Evolutionary conservation across 2,888 invertebrate genomes (phyloP), one percentile per base, ranked within the genome.

Genomic region (Drosophila barbarae): DNA sequence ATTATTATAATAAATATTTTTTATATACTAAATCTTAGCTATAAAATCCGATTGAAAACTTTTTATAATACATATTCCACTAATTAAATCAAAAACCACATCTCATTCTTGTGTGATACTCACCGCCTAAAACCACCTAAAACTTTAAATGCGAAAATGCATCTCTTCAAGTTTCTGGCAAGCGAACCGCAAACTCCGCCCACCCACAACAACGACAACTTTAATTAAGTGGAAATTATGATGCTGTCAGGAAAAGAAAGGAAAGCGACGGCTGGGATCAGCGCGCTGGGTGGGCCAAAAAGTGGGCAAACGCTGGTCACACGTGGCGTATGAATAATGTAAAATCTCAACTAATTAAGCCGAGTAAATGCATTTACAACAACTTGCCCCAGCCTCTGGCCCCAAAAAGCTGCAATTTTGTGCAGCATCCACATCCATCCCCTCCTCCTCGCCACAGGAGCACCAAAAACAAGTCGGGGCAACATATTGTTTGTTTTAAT

Each of bases 281-380:
- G 53, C 39, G 36, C 46, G 52, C 58, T 50, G 44, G 42, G 46
- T n/a, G 51, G 47, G 26, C 18, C 34, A 12, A 15, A 41, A 34
- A 30, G 35, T 54, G 58, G 56, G 56, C 21, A 36, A 26, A 32
- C 60, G 38, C 36, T 35, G 67, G 73, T 63, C 78, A 78, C 71
- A 84, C 68, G 55, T 74, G 84, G 79, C 76, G 60, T 72, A 71
- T 76, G 74, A 71, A 78, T 79, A 63, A 84, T 81, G 74, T 61
- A 68, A 52, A 73, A 59, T 69, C 57, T 65, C 71, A 78, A 66
- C 78, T 81, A 76, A 81, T 81, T 80, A 78, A 76, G 72, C 63
- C 54, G 44, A 69, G 72, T 72, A 71, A 80, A 60, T 68, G 71
- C 72, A 80, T 69, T 79, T 69, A 69, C 57, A 68, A 57, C 65